Evolutionary conservation across 2,888 invertebrate species (phyloP), one percentile per base, ranked within the genome.

Genomic region (Acrocera orbiculus): DNA sequence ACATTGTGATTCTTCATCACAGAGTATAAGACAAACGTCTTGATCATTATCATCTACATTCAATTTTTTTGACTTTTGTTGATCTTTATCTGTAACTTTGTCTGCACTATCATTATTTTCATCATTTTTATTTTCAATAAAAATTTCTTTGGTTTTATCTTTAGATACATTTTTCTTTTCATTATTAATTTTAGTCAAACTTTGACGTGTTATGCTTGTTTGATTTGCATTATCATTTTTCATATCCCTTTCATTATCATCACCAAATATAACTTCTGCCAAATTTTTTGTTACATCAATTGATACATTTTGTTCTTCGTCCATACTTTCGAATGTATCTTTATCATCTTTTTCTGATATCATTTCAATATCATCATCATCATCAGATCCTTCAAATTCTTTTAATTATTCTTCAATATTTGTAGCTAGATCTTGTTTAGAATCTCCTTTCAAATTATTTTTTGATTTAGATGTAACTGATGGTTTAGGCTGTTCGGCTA

Each of bases 61-160:
- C 16, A 5, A 7, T 1, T 13, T 15, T 16, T 22, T 22, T 22
- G 41, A 19, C n/a, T n/a, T n/a, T n/a, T n/a, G n/a, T n/a, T n/a
- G n/a, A n/a, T 35, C 26, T 24, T 27, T 10, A 15, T 6, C 30
- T 7, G 9, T 29, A 17, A 46, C 48, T 30, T 37, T 41, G 32
- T 50, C 48, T 32, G 40, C 44, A 16, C 47, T 36, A 28, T 50
- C 46, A 23, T 4, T 5, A 27, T 10, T 16, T 16, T 16, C 27
- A 27, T 9, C 16, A 16, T 2, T 5, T 16, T 16, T 16, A 16
- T 5, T 30, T 19, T 30, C 29, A 13, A 14, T 2, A 14, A 20
- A 9, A 6, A 11, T 4, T 24, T 7, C 13, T 24, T 32, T 16
- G 4, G 31, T 24, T 23, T 23, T 11, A 13, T 23, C 15, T 30